Conservation (phyloP, 2,113 vertebrate species). For the Todiramphus chloris region DNA sequence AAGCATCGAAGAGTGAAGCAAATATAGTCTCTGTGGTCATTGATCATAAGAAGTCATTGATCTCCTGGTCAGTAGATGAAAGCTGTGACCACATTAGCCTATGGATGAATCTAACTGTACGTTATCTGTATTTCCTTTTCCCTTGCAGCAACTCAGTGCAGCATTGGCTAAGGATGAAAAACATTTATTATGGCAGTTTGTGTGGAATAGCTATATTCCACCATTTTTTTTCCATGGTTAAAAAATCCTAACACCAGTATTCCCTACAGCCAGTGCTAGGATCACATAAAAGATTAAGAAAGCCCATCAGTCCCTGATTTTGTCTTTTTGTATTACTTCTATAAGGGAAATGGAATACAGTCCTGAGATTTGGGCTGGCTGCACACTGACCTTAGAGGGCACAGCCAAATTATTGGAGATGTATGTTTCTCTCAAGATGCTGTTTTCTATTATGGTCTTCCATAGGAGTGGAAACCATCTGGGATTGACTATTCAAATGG, state of each 20-base stretch:
- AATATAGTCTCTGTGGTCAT: neutral
- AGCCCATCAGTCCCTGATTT: neutral
- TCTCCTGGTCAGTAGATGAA: neutral
- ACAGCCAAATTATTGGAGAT: neutral
- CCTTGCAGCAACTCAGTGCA: neutral
- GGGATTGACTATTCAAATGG: conserved; percentile 2
- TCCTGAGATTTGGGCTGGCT: neutral
- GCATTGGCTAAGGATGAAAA: neutral
- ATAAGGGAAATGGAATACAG: neutral
- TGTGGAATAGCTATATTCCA: neutral
- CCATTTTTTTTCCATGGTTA: neutral
- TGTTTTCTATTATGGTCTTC: neutral
- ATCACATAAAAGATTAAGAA: neutral
- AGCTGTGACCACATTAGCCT: neutral
- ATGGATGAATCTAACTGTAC: neutral
- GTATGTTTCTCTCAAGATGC: neutral
- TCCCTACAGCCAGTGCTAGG: neutral
- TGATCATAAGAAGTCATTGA: neutral
- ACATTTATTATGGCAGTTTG: neutral
- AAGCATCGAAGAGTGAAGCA: neutral
- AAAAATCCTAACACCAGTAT: neutral
- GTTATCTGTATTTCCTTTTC: neutral
- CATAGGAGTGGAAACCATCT: neutral
- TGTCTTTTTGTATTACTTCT: neutral
- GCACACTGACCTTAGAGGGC: neutral